These are phyloP conservation scores for Corythoichthys haematopterus DNA, from an alignment of 2,113 vertebrate species.

Conservation along the genomic window DNA sequence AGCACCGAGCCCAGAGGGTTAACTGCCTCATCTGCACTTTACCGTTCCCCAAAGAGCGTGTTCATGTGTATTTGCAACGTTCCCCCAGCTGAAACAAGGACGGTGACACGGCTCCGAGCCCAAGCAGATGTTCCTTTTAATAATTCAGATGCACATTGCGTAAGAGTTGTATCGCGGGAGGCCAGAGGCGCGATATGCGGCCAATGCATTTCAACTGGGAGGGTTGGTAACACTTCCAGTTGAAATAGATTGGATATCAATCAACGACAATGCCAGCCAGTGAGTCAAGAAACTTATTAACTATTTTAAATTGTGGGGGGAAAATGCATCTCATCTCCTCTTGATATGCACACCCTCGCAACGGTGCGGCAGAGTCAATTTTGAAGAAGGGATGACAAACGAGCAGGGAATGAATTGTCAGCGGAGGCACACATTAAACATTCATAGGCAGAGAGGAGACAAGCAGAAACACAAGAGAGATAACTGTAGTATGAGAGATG, in stretches of 20 bases:
- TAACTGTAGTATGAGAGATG: constrained; percentile 9
- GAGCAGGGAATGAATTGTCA: neutral
- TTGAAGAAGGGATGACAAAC: constrained; percentile 1
- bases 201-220: no score
- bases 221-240: no score
- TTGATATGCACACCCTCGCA: neutral
- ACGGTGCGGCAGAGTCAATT: neutral
- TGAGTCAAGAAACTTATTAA: neutral
- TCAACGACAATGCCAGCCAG: no score
- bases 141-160: constrained; percentile 68
- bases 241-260: no score
- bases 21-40: constrained; percentile 5
- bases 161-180: constrained; percentile 47
- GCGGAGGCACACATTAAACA: neutral
- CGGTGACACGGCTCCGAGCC: constrained; percentile 37
- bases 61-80: constrained; percentile 32
- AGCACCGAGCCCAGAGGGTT: neutral
- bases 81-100: constrained; percentile 27
- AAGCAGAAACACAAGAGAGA: neutral
- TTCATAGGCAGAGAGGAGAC: neutral
- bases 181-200: neutral
- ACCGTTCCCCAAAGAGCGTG: constrained; percentile 7
- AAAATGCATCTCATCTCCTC: neutral
- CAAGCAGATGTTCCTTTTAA: constrained; percentile 71
- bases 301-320: neutral